Conservation (phyloP, 2,888 invertebrate species). For the Ormyrus labotus region DNA sequence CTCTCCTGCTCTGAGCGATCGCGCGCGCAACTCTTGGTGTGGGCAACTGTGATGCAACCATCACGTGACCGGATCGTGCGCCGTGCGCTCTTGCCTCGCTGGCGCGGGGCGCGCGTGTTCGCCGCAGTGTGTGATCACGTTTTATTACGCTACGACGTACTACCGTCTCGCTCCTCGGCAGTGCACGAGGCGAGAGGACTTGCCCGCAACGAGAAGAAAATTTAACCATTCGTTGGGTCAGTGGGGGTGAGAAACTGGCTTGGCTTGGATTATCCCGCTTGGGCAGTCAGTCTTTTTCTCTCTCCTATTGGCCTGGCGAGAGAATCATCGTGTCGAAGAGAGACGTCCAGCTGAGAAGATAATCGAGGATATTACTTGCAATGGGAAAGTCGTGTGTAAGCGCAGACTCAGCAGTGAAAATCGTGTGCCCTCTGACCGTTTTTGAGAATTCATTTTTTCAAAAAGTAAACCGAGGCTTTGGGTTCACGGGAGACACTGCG, state of each 20-base stretch:
- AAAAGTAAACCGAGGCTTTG: conserved; percentile 67
- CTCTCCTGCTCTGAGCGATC: conserved; percentile 40
- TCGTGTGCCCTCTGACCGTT: conserved; percentile 74
- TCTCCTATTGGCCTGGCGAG: conserved; percentile 83
- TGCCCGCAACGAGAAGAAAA: conserved; percentile 48
- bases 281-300: conserved; percentile 87
- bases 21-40: conserved; percentile 63
- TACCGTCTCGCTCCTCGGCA: neutral
- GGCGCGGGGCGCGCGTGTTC: conserved; percentile 17
- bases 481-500: conserved; percentile 74
- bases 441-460: conserved; percentile 31
- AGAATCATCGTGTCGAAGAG: conserved; percentile 60
- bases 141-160: conserved; percentile 64
- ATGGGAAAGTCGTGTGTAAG: conserved; percentile 36
- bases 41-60: conserved; percentile 74
- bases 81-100: conserved; percentile 58
- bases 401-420: conserved; percentile 73
- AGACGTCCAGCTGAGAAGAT: neutral
- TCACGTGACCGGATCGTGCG: conserved; percentile 75
- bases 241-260: conserved; percentile 84
- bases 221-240: conserved; percentile 68
- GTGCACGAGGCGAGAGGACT: neutral
- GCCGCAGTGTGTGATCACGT: conserved; percentile 66
- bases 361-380: neutral
- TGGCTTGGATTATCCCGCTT: conserved; percentile 76